Base-by-base conservation (phyloP, 2,888 invertebrate genomes). In the Zele albiditarsus region DNA sequence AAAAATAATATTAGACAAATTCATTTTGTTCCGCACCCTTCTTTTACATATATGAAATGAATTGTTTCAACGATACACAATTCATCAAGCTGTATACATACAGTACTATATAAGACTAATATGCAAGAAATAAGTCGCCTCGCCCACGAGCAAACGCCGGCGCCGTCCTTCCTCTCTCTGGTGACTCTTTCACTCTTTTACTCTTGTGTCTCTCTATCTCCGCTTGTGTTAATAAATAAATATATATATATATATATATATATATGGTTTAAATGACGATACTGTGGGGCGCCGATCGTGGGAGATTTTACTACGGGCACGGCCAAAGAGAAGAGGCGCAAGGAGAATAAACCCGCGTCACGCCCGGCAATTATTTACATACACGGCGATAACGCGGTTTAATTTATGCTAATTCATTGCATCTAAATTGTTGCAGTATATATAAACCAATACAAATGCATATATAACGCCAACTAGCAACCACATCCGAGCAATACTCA, bases 351-450 rank as follows among this genome's bases (percentile, higher is more conserved):
- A 67, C 71, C 67, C 53, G 71, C 71, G 75, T 75, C 75, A 75
- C 75, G 67, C 75, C 75, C 75, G 71, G 38, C 71, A 20, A 75
- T 75, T 75, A 75, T 69, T 71, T 68, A 75, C 75, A 75, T 75
- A 75, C 67, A 71, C 62, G 60, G 67, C 46, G 58, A 58, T 71
- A 67, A 62, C 25, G 25, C n/a, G 31, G 28, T 71, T 75, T 75
- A 74, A 75, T 75, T 72, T 75, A 75, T 75, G 75, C 67, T 75
- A 75, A 75, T 75, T 75, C 71, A 75, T 71, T 75, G 75, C 71
- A 71, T 71, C 66, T 53, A 75, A 71, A 75, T 75, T 70, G 75
- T 66, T 67, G 63, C 28, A 58, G 71, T 53, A 20, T 71, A 71
- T 62, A 60, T 60, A 60, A 60, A 60, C 62, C 31, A 53, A 53